Evolutionary conservation across 1,140 invertebrate species (phyloP).

Genomic region (Trichoplusia ni): DNA sequence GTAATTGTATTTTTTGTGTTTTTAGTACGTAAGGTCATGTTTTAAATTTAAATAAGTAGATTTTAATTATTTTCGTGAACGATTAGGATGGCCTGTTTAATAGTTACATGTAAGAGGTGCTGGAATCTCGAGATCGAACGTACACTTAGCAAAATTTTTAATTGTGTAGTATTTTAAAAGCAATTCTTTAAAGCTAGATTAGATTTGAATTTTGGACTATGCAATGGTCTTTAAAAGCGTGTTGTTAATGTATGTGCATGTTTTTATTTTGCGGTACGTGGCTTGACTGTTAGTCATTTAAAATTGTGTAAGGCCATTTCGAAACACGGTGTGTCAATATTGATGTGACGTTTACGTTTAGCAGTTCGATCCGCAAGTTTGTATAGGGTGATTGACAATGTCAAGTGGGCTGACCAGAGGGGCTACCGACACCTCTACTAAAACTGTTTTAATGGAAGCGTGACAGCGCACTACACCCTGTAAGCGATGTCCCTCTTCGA

Average conservation of each 20-base stretch:
- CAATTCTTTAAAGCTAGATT: background rate
- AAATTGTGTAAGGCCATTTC: too few relatives aligned
- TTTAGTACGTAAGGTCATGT: background rate
- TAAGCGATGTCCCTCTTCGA: too few relatives aligned
- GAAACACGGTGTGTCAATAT: background rate
- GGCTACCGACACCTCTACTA: too few relatives aligned
- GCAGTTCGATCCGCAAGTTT: too few relatives aligned
- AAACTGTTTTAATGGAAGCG: too few relatives aligned
- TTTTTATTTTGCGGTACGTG: background rate
- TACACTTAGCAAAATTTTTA: background rate
- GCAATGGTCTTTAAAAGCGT: conserved; percentile 19
- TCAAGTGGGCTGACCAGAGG: too few relatives aligned
- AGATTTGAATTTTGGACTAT: conserved; percentile 15
- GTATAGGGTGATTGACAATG: too few relatives aligned
- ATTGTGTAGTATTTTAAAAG: background rate
- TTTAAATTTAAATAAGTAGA: background rate
- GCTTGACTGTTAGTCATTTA: too few relatives aligned
- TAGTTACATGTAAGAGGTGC: conserved; percentile 17
- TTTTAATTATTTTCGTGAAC: background rate
- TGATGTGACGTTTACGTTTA: background rate
- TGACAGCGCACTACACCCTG: too few relatives aligned
- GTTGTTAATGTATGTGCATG: conserved; percentile 25
- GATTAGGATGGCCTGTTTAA: conserved; percentile 13
- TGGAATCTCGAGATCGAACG: conserved; percentile 1
- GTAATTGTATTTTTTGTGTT: background rate